Evolutionary conservation across 2,888 invertebrate species (phyloP), one percentile per base, ranked within the genome.

Genomic region (Neoascia interrupta): DNA sequence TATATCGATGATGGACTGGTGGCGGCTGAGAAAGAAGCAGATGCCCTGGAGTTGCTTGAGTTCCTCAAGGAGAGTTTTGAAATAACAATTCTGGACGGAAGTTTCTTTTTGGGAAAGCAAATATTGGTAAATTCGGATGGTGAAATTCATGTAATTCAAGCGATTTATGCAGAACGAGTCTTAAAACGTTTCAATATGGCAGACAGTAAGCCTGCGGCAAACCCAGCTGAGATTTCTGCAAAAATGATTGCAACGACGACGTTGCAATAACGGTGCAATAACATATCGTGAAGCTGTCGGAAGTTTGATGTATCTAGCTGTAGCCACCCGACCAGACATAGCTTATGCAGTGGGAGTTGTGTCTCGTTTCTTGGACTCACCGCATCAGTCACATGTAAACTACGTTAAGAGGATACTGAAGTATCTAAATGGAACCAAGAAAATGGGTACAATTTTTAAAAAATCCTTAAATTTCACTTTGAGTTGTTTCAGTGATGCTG

Each of bases 321-420:
- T 63, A 13, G 68, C 43, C 5, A 64, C 79, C 16, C 37, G 79
- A 6, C 58, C 63, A 6, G 80, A 73, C 21, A 80, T 73, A 31
- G 56, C 63, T 1, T 63, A 63, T 47, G 51, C 58, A 31, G 60
- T 56, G 5, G 34, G 47, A 16, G 36, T 26, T 34, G 66, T 49
- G 1, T 41, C 53, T n/a, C 45, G 45, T 28, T 45, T 54, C 19
- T 41, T 64, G 21, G 73, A 76, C 18, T 47, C 61, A 15, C 73
- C 72, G 36, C 37, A 26, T 2, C 36, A 19, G 11, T 6, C 11
- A 8, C 19, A 79, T 37, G 18, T 41, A 28, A 18, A 16, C n/a
- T 28, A 23, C n/a, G 49, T 70, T 0, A 74, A 81, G 15, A 15
- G 66, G 11, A 66, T 81, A 8, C 37, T 81, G 6, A 69, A 41